Evolutionary conservation across 2,888 invertebrate genomes (phyloP).

Genomic region (Lutraria lutraria): DNA sequence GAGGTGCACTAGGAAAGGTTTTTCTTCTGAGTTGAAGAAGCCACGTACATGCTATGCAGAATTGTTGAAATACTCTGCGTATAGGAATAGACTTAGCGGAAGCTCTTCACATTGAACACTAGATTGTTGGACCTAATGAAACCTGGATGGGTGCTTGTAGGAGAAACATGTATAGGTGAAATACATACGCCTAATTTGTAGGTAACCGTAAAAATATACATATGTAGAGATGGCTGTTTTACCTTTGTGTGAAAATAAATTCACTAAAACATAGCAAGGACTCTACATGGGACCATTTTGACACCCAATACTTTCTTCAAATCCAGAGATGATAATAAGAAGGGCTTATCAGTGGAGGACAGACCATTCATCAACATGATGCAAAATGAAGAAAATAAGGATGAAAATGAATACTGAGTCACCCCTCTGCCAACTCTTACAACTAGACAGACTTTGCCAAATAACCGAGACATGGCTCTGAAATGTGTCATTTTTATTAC

Average conservation of each 20-base stretch:
- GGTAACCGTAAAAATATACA: constrained; percentile 46
- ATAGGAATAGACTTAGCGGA: too few species aligned
- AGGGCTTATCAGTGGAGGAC: constrained; percentile 50
- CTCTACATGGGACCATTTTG: too few species aligned
- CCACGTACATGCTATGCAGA: too few species aligned
- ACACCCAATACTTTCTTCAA: too few species aligned
- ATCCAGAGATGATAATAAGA: not conserved
- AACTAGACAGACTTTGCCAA: constrained; percentile 43
- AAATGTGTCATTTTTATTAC: too few species aligned
- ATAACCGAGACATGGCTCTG: constrained; percentile 42
- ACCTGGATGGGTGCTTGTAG: constrained; percentile 45
- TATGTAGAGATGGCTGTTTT: constrained; percentile 49
- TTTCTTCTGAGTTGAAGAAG: too few species aligned
- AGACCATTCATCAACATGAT: constrained; percentile 43
- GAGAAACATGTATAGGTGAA: constrained; percentile 64
- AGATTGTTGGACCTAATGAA: too few species aligned
- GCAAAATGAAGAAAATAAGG: constrained; percentile 32
- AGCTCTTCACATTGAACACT: too few species aligned
- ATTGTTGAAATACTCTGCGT: too few species aligned
- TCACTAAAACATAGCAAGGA: constrained; percentile 7
- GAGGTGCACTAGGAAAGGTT: too few species aligned
- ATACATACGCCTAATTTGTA: constrained; percentile 32
- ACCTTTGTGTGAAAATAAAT: constrained; percentile 33
- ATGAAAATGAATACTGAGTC: constrained; percentile 28
- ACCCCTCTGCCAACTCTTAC: constrained; percentile 37